Percentiles rank a stretch among this genome's conserved stretches.
Evolutionary conservation across 1,140 invertebrate species (phyloP).

Genomic region (Apis mellifera): DNA sequence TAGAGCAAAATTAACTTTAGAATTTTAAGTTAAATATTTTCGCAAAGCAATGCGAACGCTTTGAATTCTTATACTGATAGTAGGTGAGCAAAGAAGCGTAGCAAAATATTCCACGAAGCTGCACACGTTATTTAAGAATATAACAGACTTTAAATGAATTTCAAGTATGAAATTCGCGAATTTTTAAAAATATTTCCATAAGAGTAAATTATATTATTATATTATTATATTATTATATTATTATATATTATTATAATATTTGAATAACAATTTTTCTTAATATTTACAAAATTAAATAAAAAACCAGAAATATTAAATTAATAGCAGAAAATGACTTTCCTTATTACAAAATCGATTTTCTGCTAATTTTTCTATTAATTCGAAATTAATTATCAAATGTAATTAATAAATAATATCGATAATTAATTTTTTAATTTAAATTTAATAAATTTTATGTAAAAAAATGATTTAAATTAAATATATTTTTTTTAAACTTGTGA

Average conservation of each 20-base stretch:
- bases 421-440: no score
- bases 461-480: no score
- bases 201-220: neutral
- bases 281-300: neutral
- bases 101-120: neutral
- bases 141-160: neutral
- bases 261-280: neutral
- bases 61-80: neutral
- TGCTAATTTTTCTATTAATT: no score
- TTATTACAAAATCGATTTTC: no score
- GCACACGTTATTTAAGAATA: neutral
- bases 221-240: no score
- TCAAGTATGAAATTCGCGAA: neutral
- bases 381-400: no score
- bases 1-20: neutral
- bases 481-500: no score
- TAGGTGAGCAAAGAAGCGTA: neutral
- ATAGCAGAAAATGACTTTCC: no score
- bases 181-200: neutral
- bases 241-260: neutral
- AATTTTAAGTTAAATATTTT: slow-evolving; percentile 4
- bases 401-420: no score
- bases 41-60: neutral
- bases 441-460: no score
- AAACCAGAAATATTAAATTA: no score